Evolutionary conservation across 2,113 vertebrate genomes (phyloP).

Genomic region (Heloderma charlesbogerti): DNA sequence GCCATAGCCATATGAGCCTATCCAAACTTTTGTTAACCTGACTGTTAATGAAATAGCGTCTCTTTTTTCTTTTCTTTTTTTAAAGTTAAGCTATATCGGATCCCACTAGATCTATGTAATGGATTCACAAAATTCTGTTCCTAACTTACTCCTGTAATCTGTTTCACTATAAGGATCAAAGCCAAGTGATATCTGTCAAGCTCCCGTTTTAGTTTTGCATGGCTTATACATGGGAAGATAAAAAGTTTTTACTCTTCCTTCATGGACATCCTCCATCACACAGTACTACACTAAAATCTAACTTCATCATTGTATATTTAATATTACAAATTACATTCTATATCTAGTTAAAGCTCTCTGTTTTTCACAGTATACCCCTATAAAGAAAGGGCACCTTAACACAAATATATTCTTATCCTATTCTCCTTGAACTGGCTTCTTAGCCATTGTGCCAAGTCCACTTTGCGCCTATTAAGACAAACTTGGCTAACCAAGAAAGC

Average conservation of each 20-base stretch:
- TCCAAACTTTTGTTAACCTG: background rate
- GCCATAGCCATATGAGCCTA: background rate
- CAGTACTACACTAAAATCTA: background rate
- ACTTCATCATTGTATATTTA: background rate
- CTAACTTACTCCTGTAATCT: background rate
- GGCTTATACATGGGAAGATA: background rate
- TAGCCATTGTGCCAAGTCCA: constrained; percentile 16
- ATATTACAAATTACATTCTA: background rate
- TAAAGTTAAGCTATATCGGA: too few species aligned
- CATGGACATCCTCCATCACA: background rate
- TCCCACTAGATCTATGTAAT: background rate
- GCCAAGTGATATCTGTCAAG: background rate
- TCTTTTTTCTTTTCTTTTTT: too few species aligned
- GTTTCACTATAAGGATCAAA: background rate
- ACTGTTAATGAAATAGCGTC: too few species aligned
- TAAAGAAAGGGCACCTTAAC: background rate
- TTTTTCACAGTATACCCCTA: background rate
- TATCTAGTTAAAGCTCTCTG: background rate
- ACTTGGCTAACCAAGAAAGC: constrained; percentile 43
- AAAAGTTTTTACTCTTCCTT: background rate
- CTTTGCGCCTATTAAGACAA: constrained; percentile 34
- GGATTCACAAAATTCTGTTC: too few species aligned
- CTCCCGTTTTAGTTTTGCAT: background rate
- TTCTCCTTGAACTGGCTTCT: constrained; percentile 6
- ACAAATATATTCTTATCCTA: background rate